A percentile compares a stretch with the other conserved stretches of the same genome.
Evolutionary conservation across 2,888 invertebrate genomes (phyloP).

Genomic region (Choreutis nemorana): DNA sequence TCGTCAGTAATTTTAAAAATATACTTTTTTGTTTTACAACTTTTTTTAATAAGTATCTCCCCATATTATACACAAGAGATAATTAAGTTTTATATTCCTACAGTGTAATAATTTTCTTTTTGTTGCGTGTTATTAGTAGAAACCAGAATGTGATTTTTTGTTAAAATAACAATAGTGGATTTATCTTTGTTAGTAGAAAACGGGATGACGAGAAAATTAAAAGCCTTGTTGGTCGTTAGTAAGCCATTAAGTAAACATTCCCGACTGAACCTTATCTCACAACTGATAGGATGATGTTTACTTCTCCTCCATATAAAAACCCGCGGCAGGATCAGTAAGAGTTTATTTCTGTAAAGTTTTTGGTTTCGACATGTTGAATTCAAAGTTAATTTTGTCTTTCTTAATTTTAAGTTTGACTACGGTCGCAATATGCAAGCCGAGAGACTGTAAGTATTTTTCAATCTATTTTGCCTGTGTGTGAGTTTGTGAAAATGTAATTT

Average conservation of each 20-base stretch:
- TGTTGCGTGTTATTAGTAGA: too few species aligned
- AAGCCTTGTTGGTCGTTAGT: conserved; percentile 32
- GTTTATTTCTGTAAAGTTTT: conserved; percentile 30
- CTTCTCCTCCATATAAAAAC: conserved; percentile 36
- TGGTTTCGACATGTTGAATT: conserved; percentile 26
- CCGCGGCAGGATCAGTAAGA: conserved; percentile 31
- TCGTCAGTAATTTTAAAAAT: too few species aligned
- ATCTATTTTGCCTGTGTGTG: background rate
- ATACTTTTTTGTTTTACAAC: too few species aligned
- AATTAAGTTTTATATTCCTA: too few species aligned
- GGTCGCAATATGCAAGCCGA: conserved; percentile 34
- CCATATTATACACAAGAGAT: too few species aligned
- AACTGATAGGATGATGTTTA: conserved; percentile 40
- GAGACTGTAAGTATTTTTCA: conserved; percentile 30
- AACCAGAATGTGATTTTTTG: too few species aligned
- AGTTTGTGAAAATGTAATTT: background rate
- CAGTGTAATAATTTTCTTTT: too few species aligned
- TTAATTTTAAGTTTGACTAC: conserved; percentile 27
- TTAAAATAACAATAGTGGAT: too few species aligned
- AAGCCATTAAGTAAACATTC: conserved; percentile 60
- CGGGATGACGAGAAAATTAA: conserved; percentile 24
- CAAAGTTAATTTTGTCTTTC: conserved; percentile 22
- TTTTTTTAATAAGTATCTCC: too few species aligned
- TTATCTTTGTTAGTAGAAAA: background rate
- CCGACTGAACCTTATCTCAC: conserved; percentile 43